Evolutionary conservation across 2,797 vertebrate species (phyloP), one percentile per base, ranked within the genome.

Genomic region (Helostoma temminkii): DNA sequence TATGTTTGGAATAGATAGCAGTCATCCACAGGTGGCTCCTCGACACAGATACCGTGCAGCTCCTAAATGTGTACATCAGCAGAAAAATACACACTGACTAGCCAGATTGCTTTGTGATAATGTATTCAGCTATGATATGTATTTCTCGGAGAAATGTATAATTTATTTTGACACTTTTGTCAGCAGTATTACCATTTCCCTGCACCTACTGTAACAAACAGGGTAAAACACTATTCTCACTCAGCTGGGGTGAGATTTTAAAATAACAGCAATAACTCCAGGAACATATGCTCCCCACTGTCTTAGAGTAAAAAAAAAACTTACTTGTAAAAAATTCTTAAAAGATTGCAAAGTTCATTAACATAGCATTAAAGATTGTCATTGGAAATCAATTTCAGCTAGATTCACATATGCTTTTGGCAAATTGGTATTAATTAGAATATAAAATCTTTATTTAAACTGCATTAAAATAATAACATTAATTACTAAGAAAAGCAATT

Each of bases 41-140:
- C 46, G 25, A 76, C 73, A 86, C 67, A 66, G 57, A 80, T 62
- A 72, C 56, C 7, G 47, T 25, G 73, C 57, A 19, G 59, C 74
- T 54, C 59, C 81, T 71, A 73, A 86, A 82, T 84, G 58, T 79
- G 81, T 71, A 67, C 39, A 74, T 85, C 71, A 72, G 78, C 76
- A 87, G 76, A 86, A 82, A 78, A 84, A 91, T 79, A 84, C 80
- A 85, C 80, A 75, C 65, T 32, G 70, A 80, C 77, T 85, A 71
- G 69, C 66, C 66, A 87, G 85, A 90, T 89, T 89, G 83, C 80
- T 81, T 81, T 80, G 83, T 74, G 75, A 86, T 92, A 91, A 92
- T 92, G 83, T 88, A 92, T 93, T 92, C 89, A 83, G 85, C 66
- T 86, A 86, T 87, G 81, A 85, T 88, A 87, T 90, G 81, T 88